A percentile compares a stretch with the other conserved stretches of the same genome.
These are phyloP conservation scores for Microplitis mediator DNA, from an alignment of 1,140 invertebrate species.

Conservation along the genomic window DNA sequence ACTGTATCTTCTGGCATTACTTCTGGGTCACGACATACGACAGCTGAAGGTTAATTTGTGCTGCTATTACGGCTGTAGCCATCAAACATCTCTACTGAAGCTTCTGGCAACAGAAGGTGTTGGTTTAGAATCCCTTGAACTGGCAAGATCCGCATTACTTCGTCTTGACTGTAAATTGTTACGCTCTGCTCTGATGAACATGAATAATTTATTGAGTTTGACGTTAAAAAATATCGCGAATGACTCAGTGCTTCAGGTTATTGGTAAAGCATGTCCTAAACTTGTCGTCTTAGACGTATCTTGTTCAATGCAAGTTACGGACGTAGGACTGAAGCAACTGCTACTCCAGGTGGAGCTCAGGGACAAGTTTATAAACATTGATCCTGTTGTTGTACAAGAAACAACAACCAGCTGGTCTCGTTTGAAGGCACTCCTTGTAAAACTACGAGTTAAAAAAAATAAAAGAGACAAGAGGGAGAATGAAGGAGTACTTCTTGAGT, in stretches of 20 bases:
- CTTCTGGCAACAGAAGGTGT: conserved; percentile 56
- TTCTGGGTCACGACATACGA: conserved; percentile 59
- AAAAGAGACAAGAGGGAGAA: conserved; percentile 44
- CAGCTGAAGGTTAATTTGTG: conserved; percentile 59
- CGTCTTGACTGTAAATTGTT: conserved; percentile 58
- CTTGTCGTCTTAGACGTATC: conserved; percentile 58
- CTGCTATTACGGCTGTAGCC: conserved; percentile 64
- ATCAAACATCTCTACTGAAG: conserved; percentile 59
- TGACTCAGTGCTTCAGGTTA: conserved; percentile 56
- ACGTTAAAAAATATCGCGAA: conserved; percentile 60
- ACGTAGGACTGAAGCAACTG: conserved; percentile 57
- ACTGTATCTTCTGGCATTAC: conserved; percentile 55
- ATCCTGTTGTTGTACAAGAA: conserved; percentile 27
- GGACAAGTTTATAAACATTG: conserved; percentile 42
- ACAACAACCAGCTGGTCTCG: conserved; percentile 49
- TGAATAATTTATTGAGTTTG: conserved; percentile 53
- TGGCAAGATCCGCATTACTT: conserved; percentile 57
- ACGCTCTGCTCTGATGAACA: conserved; percentile 52
- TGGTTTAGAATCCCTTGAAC: conserved; percentile 55
- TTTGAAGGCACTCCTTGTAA: conserved; percentile 47
- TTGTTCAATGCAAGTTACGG: conserved; percentile 61
- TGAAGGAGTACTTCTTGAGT: conserved; percentile 54
- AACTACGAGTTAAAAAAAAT: conserved; percentile 39
- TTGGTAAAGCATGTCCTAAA: conserved; percentile 58
- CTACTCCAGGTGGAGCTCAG: conserved; percentile 58